Percentiles rank a stretch among this genome's conserved stretches.
These are phyloP conservation scores for Rotaria macrura DNA, from an alignment of 2,888 invertebrate species.

Conservation along the genomic window DNA sequence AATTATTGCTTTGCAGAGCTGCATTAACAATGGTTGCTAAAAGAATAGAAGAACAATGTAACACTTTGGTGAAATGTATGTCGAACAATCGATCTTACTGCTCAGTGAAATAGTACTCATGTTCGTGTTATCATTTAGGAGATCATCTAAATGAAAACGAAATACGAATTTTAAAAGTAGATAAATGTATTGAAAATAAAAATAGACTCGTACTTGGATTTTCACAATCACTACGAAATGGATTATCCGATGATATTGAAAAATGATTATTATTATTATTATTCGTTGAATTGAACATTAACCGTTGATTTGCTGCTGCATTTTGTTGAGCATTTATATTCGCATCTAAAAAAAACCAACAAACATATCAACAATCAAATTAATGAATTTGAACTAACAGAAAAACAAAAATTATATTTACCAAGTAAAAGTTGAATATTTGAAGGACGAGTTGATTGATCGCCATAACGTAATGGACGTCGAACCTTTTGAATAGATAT, in stretches of 20 bases:
- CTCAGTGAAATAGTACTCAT: not conserved
- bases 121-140: not conserved
- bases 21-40: not conserved
- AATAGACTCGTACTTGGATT: not conserved
- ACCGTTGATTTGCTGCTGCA: not conserved
- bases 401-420: not conserved
- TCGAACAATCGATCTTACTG: not conserved
- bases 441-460: conserved; percentile 16
- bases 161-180: too few species aligned
- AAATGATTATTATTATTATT: not conserved
- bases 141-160: not conserved
- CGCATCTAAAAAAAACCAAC: not conserved
- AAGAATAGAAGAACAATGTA: too few species aligned
- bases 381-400: too few species aligned
- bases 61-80: not conserved
- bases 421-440: not conserved
- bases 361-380: not conserved
- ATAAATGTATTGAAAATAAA: too few species aligned
- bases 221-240: not conserved
- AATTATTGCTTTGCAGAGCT: not conserved
- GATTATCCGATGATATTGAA: not conserved
- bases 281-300: not conserved
- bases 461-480: conserved; percentile 7
- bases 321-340: not conserved
- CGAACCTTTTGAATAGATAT: not conserved